Evolutionary conservation across 2,888 invertebrate species (phyloP).

Genomic region (Corythucha ciliata): DNA sequence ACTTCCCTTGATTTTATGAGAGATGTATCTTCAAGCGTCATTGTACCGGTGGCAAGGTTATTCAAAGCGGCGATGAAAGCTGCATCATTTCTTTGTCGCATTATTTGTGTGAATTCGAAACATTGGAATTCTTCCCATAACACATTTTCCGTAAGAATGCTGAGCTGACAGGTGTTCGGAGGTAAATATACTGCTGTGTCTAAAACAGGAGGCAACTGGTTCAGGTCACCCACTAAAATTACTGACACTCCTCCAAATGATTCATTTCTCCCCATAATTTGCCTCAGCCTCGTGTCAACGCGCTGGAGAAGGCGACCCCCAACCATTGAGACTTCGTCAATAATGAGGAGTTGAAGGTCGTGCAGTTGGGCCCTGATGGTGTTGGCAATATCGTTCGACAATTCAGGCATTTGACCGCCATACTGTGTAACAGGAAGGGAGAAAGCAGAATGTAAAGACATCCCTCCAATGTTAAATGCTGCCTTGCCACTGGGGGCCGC

Average conservation of each 20-base stretch:
- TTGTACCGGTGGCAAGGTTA: conserved; percentile 32
- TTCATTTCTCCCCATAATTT: conserved; percentile 36
- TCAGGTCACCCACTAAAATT: conserved; percentile 39
- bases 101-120: conserved; percentile 37
- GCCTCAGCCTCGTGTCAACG: conserved; percentile 37
- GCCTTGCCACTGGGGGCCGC: conserved; percentile 22
- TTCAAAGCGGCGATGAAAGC: conserved; percentile 35
- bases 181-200: conserved; percentile 33
- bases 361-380: conserved; percentile 31
- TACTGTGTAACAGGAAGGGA: conserved; percentile 9
- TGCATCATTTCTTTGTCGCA: conserved; percentile 37
- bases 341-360: conserved; percentile 36
- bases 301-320: conserved; percentile 33
- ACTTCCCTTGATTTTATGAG: conserved; percentile 30
- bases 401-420: conserved; percentile 7
- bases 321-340: conserved; percentile 40
- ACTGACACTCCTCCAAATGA: conserved; percentile 39
- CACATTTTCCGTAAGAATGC: conserved; percentile 14
- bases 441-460: conserved; percentile 16
- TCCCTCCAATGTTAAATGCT: conserved; percentile 24
- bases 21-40: conserved; percentile 32
- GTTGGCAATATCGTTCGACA: conserved; percentile 5
- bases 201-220: conserved; percentile 38
- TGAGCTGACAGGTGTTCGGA: conserved; percentile 14
- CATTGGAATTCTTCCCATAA: conserved; percentile 31